Conservation (phyloP, 2,113 vertebrate species). For the Dromaius novaehollandiae region DNA sequence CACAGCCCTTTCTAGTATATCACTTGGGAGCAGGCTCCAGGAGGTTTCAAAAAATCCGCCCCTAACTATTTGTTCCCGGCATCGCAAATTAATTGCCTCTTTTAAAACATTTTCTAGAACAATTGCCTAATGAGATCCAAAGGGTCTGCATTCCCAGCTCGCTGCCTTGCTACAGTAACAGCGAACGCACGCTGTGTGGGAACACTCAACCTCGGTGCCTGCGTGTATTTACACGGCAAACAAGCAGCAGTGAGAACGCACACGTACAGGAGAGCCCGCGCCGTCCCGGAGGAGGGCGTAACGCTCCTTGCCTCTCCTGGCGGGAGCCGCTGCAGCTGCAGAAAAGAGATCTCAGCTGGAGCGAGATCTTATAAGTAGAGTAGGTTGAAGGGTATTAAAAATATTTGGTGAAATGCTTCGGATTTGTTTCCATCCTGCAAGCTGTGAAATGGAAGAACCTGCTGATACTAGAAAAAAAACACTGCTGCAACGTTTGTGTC, state of each 20-base stretch:
- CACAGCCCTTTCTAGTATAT: neutral
- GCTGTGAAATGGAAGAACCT: neutral
- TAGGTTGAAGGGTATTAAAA: neutral
- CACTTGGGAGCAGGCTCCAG: neutral
- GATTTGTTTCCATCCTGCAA: neutral
- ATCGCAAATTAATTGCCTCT: neutral
- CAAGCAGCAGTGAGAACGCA: neutral
- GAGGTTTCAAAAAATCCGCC: neutral
- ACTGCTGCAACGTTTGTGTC: neutral
- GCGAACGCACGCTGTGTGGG: neutral
- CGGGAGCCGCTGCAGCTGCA: neutral
- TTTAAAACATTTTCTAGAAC: slow-evolving; percentile 22
- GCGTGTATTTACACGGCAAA: neutral
- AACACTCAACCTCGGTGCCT: neutral
- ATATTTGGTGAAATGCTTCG: neutral
- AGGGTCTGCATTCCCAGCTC: neutral
- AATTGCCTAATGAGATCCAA: slow-evolving; percentile 22
- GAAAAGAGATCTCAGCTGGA: neutral
- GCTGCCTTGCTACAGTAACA: neutral
- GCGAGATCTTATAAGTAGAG: neutral
- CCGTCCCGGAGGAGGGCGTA: accelerated
- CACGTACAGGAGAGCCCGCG: accelerated
- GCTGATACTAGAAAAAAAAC: neutral
- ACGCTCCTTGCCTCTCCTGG: neutral
- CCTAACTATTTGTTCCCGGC: slow-evolving; percentile 19